Base-by-base conservation (phyloP, 2,797 vertebrate genomes). In the Acanthiza pusilla region DNA sequence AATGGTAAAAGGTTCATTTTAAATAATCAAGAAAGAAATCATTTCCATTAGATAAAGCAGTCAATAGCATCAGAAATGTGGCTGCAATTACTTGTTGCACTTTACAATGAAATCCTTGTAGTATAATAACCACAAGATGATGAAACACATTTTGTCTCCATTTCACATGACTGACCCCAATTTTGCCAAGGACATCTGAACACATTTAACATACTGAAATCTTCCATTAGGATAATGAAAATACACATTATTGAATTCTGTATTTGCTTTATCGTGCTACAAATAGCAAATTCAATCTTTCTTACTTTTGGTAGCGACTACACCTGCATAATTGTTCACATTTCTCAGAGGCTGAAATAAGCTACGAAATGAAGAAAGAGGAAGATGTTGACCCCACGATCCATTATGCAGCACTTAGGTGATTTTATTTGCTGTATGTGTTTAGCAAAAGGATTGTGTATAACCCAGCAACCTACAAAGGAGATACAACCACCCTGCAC, bases 71-170 rank as follows among this genome's bases (percentile, higher is more conserved):
- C 77, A 79, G 90, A 83, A 94, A 95, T 27, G 36, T 93, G 90
- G 88, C 58, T 94, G 83, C 94, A 95, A 97, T 97, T 97, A 96
- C 95, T 94, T 96, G 95, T 96, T 97, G 96, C 94, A 82, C 85
- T 91, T 87, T 91, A 96, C 96, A 97, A 90, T 85, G 89, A 94
- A 97, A 96, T 91, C 94, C 93, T 96, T 95, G 95, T 96, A 93
- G 95, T 85, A 48, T 87, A 96, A 96, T 96, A 96, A 96, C 91
- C 91, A 88, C 89, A 90, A 96, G 85, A 78, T 65, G 85, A 86
- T 91, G 91, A 51, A 96, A 95, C 80, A 71, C 89, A 54, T 95
- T 95, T 95, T 91, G 87, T 73, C 93, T 93, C 89, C 68, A 80
- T 91, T 90, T 89, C 94, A 96, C 45, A 71, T 77, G 85, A 94